Base-by-base conservation (phyloP, 2,888 invertebrate species). In the Noctua pronuba region DNA sequence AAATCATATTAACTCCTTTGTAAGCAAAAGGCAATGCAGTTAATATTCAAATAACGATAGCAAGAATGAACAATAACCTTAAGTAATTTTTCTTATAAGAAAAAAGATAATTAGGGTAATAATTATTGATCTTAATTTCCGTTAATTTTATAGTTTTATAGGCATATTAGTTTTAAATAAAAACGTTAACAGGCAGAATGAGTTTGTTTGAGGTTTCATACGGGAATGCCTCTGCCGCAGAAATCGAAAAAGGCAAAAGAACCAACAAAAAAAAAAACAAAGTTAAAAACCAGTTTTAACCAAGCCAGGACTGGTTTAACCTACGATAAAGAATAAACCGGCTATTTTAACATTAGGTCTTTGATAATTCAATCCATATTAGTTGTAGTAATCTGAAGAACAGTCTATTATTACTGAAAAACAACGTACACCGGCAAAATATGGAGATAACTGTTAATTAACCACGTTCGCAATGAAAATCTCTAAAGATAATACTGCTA, bases 361-460 rank as follows among this genome's bases (percentile, higher is more conserved):
- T 24, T 8, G 21, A 2, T 75, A 60, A 60, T 38, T 28, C 10
- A 75, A 31, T 75, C 10, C 24, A 38, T 35, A 44, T 16, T 35
- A 16, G 1, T 65, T 35, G 6, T 11, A 31, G 0, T 31, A 31
- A 3, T 18, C 7, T 28, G 16, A 18, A 6, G 0, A 31, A 41
- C 38, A 62, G 31, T 2, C 8, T 28, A 35, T 0, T n/a, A 6
- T 0, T 28, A 38, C 1, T 11, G 13, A 46, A 13, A 73, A 74
- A 62, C 7, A 41, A 35, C 2, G 16, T 7, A 35, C 24, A 49
- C 80, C 80, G 80, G 83, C 21, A 41, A 35, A 41, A 52, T 13
- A 7, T 35, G 13, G 44, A 64, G 35, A 44, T 52, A 58, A 69
- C 28, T 41, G 49, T 38, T 4, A 28, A 7, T 31, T 44, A 16